Base-by-base conservation (phyloP, 2,113 vertebrate species). In the Sinocyclocheilus anophthalmus region DNA sequence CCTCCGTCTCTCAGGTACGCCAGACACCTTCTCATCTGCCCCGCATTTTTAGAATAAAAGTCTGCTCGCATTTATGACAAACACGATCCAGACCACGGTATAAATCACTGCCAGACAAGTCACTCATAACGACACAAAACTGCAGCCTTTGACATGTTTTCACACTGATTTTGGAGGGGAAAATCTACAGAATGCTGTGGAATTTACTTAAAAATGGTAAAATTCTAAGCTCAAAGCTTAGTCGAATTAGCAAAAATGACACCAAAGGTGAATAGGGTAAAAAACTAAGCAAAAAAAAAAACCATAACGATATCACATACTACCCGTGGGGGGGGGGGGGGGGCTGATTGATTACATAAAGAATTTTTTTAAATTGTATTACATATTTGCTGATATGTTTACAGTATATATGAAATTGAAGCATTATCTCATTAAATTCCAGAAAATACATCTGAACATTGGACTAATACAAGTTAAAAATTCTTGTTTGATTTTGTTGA, bases 101-200 rank as follows among this genome's bases (percentile, higher is more conserved):
- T 24, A 26, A 26, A 77, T 55, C 45, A 55, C 0, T 11, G 24
- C 30, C 16, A 12, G 75, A 55, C 24, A 55, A 33, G 42, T 20
- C 75, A 76, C 24, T 30, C 48, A 76, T 13, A 50, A 2, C 1
- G 10, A 88, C 89, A 88, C 91, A 89, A 91, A 93, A 94, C 30
- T 69, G 67, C 30, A 18, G 30, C 33, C 14, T 69, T 69, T 33
- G 26, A 69, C 12, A 13, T 5, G 61, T 65, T 65, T 65, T 26
- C 0, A 65, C 14, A 10, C 3, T 22, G 5, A 18, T 69, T 39
- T 39, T 9, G 37, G 1, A 73, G 2, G 30, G 37, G 37, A 42
- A 69, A 69, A 33, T 33, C 0, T 3, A 69, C 2, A 69, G 6
- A 22, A 10, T 3, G 16, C 53, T 59, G 57, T 12, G 10, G 59